Evolutionary conservation across 1,140 invertebrate genomes (phyloP).

Genomic region (Drosophila repleta): DNA sequence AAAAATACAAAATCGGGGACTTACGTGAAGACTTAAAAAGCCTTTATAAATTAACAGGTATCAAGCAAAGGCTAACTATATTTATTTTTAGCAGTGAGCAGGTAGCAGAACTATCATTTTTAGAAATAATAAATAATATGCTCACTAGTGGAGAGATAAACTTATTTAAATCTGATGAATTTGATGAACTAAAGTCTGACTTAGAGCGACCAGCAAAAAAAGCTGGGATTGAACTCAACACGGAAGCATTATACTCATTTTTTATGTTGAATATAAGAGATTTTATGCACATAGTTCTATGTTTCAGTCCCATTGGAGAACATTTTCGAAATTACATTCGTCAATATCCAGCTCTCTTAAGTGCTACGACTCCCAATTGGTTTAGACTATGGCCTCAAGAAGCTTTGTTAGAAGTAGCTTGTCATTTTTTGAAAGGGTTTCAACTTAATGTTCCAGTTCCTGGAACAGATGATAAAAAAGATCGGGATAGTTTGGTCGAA

Average conservation of each 20-base stretch:
- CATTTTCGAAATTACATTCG: conserved; percentile 90
- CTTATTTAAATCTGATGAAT: conserved; percentile 92
- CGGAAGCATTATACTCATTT: conserved; percentile 89
- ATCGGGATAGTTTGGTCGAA: conserved; percentile 84
- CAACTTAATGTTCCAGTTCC: conserved; percentile 88
- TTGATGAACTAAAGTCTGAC: conserved; percentile 91
- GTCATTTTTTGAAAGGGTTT: conserved; percentile 88
- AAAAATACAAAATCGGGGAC: conserved; percentile 89
- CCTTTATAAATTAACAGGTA: conserved; percentile 89
- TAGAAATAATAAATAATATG: conserved; percentile 95
- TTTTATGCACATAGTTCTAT: conserved; percentile 92
- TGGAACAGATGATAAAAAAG: conserved; percentile 84
- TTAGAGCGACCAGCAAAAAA: conserved; percentile 88
- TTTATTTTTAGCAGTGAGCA: conserved; percentile 94
- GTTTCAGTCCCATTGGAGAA: conserved; percentile 94
- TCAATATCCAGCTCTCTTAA: conserved; percentile 93
- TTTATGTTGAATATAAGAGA: conserved; percentile 90
- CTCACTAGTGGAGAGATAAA: conserved; percentile 93
- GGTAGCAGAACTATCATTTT: conserved; percentile 91
- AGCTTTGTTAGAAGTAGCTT: conserved; percentile 92
- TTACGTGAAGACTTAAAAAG: conserved; percentile 93
- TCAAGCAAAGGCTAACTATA: conserved; percentile 89
- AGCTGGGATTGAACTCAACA: conserved; percentile 87
- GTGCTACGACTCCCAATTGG: conserved; percentile 95
- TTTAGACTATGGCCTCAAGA: conserved; percentile 94